These are phyloP conservation scores for Eurytoma adleriae DNA, from an alignment of 2,888 invertebrate genomes.

Conservation along the genomic window DNA sequence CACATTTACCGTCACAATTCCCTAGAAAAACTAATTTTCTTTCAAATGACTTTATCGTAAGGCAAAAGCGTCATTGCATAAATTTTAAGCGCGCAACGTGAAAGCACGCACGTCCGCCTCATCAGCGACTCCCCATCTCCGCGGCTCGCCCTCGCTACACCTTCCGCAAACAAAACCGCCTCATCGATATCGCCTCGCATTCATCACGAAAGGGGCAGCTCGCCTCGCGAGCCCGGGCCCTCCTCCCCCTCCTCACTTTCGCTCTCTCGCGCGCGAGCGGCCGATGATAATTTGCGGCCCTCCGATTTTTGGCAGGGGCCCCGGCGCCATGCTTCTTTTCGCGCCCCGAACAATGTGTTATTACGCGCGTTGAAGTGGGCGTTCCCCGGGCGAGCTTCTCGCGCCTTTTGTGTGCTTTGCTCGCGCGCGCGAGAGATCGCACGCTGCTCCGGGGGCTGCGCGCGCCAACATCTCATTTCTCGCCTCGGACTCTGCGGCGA, in stretches of 20 bases:
- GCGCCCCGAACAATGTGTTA: slow-evolving; percentile 51
- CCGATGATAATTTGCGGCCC: slow-evolving; percentile 33
- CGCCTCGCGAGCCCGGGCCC: background rate
- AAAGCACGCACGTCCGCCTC: too few relatives aligned
- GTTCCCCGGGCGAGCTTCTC: slow-evolving; percentile 16
- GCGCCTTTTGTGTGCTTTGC: background rate
- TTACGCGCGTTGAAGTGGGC: slow-evolving; percentile 47
- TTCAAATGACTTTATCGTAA: too few relatives aligned
- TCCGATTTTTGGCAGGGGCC: slow-evolving; percentile 23
- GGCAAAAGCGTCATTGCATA: too few relatives aligned
- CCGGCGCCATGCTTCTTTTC: slow-evolving; percentile 37
- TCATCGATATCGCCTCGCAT: slow-evolving; percentile 2
- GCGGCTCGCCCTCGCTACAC: too few relatives aligned
- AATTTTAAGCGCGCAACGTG: too few relatives aligned
- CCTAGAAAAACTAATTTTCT: too few relatives aligned
- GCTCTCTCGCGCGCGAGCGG: slow-evolving; percentile 20
- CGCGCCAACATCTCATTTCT: slow-evolving; percentile 45
- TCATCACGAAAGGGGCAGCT: slow-evolving; percentile 13
- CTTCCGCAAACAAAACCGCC: background rate
- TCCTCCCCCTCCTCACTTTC: slow-evolving; percentile 44
- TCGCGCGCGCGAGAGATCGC: background rate
- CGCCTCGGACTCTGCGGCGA: slow-evolving; percentile 20
- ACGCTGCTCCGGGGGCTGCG: slow-evolving; percentile 4
- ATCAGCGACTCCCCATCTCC: too few relatives aligned
- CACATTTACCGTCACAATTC: too few relatives aligned